Conservation (phyloP, 2,113 vertebrate genomes). For the Cebus imitator region DNA sequence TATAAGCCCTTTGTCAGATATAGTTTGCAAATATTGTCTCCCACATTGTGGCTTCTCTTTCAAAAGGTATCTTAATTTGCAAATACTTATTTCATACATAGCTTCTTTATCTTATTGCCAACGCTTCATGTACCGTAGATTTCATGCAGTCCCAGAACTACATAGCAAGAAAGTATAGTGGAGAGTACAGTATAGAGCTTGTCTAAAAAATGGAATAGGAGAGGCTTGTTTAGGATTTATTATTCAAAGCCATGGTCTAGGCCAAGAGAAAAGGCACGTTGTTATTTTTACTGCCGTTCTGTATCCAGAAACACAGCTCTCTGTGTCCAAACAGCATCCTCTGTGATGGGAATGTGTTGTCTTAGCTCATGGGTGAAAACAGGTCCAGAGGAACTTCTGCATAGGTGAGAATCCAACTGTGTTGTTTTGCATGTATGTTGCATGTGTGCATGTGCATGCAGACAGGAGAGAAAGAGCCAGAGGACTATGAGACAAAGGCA, state of each 20-base stretch:
- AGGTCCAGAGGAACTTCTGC: neutral
- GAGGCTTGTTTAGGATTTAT: neutral
- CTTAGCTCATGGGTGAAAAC: neutral
- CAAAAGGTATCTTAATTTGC: neutral
- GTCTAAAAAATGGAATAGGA: neutral
- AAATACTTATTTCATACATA: neutral
- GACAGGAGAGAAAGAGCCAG: neutral
- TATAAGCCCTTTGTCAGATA: neutral
- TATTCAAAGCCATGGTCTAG: neutral
- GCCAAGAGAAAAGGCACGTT: neutral
- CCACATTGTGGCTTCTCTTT: neutral
- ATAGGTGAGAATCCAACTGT: neutral
- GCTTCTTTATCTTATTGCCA: neutral
- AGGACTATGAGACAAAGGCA: neutral
- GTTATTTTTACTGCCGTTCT: neutral
- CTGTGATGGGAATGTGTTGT: neutral
- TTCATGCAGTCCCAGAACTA: neutral
- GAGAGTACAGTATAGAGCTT: neutral
- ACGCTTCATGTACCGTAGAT: accelerated
- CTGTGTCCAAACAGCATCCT: neutral
- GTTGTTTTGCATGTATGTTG: neutral
- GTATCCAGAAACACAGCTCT: neutral
- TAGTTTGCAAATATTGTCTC: neutral
- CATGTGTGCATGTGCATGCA: neutral
- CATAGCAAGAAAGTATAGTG: neutral